Conservation (phyloP, 2,888 invertebrate genomes). For the Rhimphoctona megacephalus region DNA sequence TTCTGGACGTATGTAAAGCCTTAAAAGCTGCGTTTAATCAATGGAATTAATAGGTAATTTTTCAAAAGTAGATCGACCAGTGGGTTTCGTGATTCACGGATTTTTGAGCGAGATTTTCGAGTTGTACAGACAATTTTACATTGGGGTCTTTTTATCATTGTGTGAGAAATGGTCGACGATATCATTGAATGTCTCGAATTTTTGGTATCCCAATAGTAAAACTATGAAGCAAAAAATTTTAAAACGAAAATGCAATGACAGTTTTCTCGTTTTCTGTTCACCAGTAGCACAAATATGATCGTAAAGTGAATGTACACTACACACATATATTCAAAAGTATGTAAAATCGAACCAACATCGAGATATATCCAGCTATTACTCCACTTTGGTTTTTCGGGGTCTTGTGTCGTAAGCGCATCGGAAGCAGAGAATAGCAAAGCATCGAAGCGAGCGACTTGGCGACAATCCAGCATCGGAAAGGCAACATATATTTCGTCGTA, state of each 20-base stretch:
- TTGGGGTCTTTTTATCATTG: background rate
- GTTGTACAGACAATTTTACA: background rate
- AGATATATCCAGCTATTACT: constrained; percentile 53
- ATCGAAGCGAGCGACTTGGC: constrained; percentile 62
- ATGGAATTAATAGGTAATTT: background rate
- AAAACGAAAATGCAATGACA: constrained; percentile 16
- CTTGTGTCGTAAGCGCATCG: constrained; percentile 58
- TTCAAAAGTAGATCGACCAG: background rate
- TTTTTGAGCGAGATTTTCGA: background rate
- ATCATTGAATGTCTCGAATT: constrained; percentile 6
- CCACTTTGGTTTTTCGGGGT: constrained; percentile 55
- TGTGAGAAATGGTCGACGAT: constrained; percentile 2
- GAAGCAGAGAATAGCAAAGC: constrained; percentile 53
- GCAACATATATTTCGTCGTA: constrained; percentile 49
- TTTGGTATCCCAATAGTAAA: constrained; percentile 7
- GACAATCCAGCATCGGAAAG: constrained; percentile 62
- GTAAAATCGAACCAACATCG: constrained; percentile 57
- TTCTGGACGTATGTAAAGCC: no score
- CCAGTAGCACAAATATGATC: constrained; percentile 21
- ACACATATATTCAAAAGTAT: constrained; percentile 20
- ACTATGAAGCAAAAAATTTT: constrained; percentile 19
- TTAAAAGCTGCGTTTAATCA: background rate
- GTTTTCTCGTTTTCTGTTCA: constrained; percentile 17
- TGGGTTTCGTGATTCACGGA: background rate
- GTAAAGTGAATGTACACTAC: constrained; percentile 12